phyloP scores from a whole-genome alignment of 2,113 vertebrate genomes.

The Peucedramus taeniatus region DNA sequence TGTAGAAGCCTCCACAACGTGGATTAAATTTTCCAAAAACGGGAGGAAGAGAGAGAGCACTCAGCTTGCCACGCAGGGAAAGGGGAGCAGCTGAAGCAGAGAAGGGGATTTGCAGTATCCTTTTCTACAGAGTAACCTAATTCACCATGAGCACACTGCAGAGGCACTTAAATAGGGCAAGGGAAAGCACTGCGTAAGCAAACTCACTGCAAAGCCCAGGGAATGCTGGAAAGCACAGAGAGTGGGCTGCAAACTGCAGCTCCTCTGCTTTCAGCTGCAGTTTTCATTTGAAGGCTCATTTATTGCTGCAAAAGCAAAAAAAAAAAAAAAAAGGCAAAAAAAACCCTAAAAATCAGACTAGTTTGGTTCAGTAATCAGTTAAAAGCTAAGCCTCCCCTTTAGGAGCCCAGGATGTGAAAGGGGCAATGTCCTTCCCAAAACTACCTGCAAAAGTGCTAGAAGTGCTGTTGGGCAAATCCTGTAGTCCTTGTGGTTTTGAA shows the following conservation, averaged over 20 bases:
- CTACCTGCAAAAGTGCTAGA: background rate
- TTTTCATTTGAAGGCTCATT: background rate
- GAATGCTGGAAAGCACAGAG: background rate
- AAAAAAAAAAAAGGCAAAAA: too few species aligned
- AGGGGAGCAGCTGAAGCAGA: background rate
- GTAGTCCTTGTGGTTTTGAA: background rate
- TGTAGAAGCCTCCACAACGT: background rate
- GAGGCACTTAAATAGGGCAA: slow-evolving; percentile 40
- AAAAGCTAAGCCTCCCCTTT: background rate
- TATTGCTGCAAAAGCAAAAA: background rate
- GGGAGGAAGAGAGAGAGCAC: background rate
- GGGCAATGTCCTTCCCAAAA: background rate
- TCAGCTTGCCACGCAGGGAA: background rate
- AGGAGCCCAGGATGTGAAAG: background rate
- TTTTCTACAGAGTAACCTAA: slow-evolving; percentile 7
- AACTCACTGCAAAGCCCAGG: background rate
- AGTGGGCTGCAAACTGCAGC: background rate
- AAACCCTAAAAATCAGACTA: background rate
- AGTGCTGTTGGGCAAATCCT: background rate
- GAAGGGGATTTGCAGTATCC: background rate
- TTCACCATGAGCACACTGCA: background rate
- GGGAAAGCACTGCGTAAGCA: slow-evolving; percentile 24
- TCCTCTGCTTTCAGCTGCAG: background rate
- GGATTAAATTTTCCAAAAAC: background rate
- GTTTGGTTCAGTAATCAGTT: background rate